Percentiles rank a stretch among this genome's conserved stretches.
These are phyloP conservation scores for Caenorhabditis inopinata DNA, from an alignment of 1,140 invertebrate species.

Conservation along the genomic window DNA sequence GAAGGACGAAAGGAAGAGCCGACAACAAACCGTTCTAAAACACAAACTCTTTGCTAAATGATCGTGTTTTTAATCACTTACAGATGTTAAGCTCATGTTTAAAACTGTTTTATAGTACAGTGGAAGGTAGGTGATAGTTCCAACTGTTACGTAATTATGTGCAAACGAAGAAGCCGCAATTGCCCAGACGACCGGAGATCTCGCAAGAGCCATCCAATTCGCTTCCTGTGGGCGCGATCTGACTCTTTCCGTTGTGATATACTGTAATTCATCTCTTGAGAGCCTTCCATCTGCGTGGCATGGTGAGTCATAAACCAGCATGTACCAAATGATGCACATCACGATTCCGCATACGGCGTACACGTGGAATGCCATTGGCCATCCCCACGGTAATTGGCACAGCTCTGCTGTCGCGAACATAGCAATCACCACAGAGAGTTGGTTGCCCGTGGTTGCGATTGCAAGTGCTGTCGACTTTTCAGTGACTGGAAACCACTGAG, in stretches of 20 bases:
- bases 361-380: conserved; percentile 61
- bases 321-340: conserved; percentile 57
- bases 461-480: conserved; percentile 63
- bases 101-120: conserved; percentile 63
- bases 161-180: conserved; percentile 57
- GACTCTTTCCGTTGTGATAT: conserved; percentile 41
- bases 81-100: conserved; percentile 57
- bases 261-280: conserved; percentile 46
- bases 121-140: conserved; percentile 64
- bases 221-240: background rate
- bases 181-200: conserved; percentile 62
- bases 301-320: conserved; percentile 57
- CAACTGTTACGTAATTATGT: conserved; percentile 66
- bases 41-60: background rate
- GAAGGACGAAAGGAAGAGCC: conserved; percentile 62
- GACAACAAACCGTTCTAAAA: conserved; percentile 64
- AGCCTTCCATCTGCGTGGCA: conserved; percentile 48
- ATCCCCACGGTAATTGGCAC: conserved; percentile 60
- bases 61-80: conserved; percentile 25
- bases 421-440: conserved; percentile 64
- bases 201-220: conserved; percentile 53
- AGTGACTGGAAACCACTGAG: conserved; percentile 59
- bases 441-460: conserved; percentile 59
- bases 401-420: conserved; percentile 65
- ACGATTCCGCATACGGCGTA: conserved; percentile 58